Percentiles rank a stretch among this genome's conserved stretches.
Evolutionary conservation across 1,140 invertebrate genomes (phyloP).

Genomic region (Drosophila chauvacae): DNA sequence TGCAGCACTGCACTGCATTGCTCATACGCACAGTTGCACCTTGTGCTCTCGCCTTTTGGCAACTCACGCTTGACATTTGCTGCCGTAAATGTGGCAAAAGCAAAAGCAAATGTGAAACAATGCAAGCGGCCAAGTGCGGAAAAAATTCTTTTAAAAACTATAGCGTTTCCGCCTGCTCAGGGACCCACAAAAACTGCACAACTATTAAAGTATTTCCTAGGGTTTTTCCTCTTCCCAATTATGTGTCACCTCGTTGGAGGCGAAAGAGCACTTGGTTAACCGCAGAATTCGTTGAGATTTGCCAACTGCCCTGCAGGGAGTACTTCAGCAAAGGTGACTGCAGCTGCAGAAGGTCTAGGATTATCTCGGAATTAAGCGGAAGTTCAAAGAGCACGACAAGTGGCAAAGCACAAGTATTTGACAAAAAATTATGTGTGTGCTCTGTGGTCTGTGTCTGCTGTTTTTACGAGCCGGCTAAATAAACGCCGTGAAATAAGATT

Average conservation of each 20-base stretch:
- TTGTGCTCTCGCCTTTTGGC: conserved; percentile 42
- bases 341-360: conserved; percentile 15
- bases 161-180: conserved; percentile 20
- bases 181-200: conserved; percentile 27
- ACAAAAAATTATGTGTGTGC: conserved; percentile 50
- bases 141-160: conserved; percentile 24
- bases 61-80: conserved; percentile 59
- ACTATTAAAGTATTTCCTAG: conserved; percentile 27
- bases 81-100: conserved; percentile 54
- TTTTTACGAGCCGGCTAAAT: conserved; percentile 53
- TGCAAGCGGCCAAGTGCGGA: conserved; percentile 26
- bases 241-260: conserved; percentile 21
- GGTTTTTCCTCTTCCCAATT: conserved; percentile 27
- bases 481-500: conserved; percentile 74
- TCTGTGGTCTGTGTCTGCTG: conserved; percentile 2
- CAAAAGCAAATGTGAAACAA: conserved; percentile 53
- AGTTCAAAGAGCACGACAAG: conserved; percentile 16
- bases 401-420: conserved; percentile 45
- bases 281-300: conserved; percentile 9
- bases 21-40: conserved; percentile 75
- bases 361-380: conserved; percentile 24
- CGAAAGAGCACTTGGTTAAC: conserved; percentile 7
- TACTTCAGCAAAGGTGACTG: conserved; percentile 7
- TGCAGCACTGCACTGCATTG: conserved; percentile 39
- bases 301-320: conserved; percentile 21